phyloP scores from a whole-genome alignment of 2,888 invertebrate species.

The Phalera bucephala region DNA sequence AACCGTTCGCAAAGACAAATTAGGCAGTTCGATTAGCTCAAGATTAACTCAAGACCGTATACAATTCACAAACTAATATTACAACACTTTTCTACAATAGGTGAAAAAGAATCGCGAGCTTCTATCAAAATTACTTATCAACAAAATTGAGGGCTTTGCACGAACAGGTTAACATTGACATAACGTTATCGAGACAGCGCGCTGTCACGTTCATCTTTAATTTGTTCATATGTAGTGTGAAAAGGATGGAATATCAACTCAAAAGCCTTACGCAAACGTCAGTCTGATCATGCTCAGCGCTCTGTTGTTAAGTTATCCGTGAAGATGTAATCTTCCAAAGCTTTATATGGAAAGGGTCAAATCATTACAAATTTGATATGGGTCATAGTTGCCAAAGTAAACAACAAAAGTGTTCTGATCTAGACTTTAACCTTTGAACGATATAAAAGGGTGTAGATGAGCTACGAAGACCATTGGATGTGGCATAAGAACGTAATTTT shows the following conservation, averaged over 20 bases:
- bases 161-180: too few relatives aligned
- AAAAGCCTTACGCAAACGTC: too few relatives aligned
- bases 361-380: constrained; percentile 34
- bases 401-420: constrained; percentile 22
- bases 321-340: constrained; percentile 19
- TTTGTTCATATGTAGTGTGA: too few relatives aligned
- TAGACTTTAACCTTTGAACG: constrained; percentile 51
- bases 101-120: not conserved
- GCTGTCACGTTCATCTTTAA: too few relatives aligned
- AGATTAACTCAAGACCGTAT: too few relatives aligned
- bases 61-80: constrained; percentile 4
- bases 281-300: too few relatives aligned
- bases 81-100: not conserved
- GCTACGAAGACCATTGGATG: constrained; percentile 12
- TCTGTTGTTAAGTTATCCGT: constrained; percentile 3
- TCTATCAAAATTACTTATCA: not conserved
- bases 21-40: too few relatives aligned
- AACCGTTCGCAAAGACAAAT: too few relatives aligned
- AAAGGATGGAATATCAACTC: too few relatives aligned
- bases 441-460: constrained; percentile 31
- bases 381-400: constrained; percentile 23
- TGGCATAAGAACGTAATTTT: constrained; percentile 13
- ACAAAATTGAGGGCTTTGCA: too few relatives aligned
- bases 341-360: constrained; percentile 25
- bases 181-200: too few relatives aligned